Percentiles rank a stretch among this genome's conserved stretches.
Conservation (phyloP, 2,797 vertebrate species). For the Ctenosaura bakeri region DNA sequence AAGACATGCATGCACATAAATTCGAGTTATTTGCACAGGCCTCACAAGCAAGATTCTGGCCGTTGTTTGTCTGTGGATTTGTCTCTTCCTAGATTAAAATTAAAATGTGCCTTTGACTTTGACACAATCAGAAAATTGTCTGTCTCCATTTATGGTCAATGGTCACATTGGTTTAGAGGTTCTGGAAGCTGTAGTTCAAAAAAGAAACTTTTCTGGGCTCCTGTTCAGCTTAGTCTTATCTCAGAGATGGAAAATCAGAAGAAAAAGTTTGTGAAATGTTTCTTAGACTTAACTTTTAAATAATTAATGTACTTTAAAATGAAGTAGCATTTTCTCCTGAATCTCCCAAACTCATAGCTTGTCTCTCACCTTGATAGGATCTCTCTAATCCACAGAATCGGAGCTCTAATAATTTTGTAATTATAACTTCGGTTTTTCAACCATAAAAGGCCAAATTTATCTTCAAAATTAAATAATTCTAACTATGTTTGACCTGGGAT, state of each 20-base stretch:
- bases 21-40: too few species aligned
- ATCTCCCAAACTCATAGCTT: not conserved
- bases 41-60: too few species aligned
- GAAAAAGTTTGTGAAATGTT: not conserved
- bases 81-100: too few species aligned
- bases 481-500: slow-evolving; percentile 32
- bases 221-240: not conserved
- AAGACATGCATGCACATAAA: too few species aligned
- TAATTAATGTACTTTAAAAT: slow-evolving; percentile 10
- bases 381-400: slow-evolving; percentile 19
- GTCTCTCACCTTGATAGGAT: slow-evolving; percentile 9
- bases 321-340: slow-evolving; percentile 15
- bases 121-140: too few species aligned
- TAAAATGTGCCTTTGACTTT: too few species aligned
- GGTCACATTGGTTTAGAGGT: too few species aligned
- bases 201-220: not conserved
- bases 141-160: too few species aligned
- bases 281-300: slow-evolving; percentile 22
- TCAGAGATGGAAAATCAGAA: slow-evolving; percentile 13
- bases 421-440: slow-evolving; percentile 25
- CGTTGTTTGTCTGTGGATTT: too few species aligned
- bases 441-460: slow-evolving; percentile 26
- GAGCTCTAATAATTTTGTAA: slow-evolving; percentile 29
- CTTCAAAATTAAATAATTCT: slow-evolving; percentile 35
- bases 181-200: too few species aligned